A percentile compares a stretch with the other conserved stretches of the same genome.
Evolutionary conservation across 2,797 vertebrate genomes (phyloP).

Genomic region (Protosalanx chinensis): DNA sequence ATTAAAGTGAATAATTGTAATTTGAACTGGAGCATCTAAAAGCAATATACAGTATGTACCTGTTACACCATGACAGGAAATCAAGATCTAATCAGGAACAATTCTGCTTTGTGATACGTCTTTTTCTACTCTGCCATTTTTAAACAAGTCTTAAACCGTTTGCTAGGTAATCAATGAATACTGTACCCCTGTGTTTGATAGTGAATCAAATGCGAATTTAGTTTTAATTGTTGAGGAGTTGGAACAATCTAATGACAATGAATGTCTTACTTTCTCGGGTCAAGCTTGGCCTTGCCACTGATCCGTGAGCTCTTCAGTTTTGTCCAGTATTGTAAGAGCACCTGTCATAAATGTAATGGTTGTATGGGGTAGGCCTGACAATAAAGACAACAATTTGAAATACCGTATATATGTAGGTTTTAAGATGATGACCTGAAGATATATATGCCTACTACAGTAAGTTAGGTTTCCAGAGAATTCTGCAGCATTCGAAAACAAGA

Average conservation of each 20-base stretch:
- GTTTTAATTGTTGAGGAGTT: constrained; percentile 71
- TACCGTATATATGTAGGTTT: not conserved
- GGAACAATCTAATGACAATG: constrained; percentile 80
- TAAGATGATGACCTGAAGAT: too few relatives aligned
- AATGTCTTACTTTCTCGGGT: constrained; percentile 76
- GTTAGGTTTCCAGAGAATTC: too few relatives aligned
- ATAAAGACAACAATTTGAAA: constrained; percentile 72
- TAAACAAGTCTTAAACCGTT: constrained; percentile 73
- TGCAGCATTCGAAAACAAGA: too few relatives aligned
- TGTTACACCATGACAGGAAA: constrained; percentile 69
- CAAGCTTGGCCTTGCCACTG: constrained; percentile 59
- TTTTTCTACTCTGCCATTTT: constrained; percentile 80
- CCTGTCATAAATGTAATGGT: constrained; percentile 77
- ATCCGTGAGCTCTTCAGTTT: constrained; percentile 65
- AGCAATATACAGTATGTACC: constrained; percentile 78
- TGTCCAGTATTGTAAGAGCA: constrained; percentile 78
- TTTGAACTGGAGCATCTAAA: constrained; percentile 66
- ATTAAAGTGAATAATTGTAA: too few relatives aligned
- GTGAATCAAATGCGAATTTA: constrained; percentile 64
- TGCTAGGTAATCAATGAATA: constrained; percentile 68
- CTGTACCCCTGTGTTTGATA: constrained; percentile 67
- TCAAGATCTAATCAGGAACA: constrained; percentile 79
- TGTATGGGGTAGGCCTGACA: constrained; percentile 74
- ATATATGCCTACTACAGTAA: too few relatives aligned
- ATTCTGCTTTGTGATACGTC: constrained; percentile 76